Conservation (phyloP, 2,797 vertebrate species). For the Ateles fusciceps region DNA sequence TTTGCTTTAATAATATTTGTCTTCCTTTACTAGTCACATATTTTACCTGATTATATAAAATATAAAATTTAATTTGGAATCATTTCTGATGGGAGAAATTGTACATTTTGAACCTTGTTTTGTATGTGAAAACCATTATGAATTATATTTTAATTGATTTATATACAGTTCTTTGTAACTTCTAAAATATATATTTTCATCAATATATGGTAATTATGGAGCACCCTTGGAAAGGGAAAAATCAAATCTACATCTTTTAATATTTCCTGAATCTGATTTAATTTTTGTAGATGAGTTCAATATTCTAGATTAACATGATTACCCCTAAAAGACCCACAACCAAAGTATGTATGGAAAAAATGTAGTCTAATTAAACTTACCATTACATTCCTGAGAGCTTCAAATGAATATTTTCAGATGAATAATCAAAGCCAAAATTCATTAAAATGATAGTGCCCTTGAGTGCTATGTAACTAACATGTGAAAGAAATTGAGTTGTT, state of each 20-base stretch:
- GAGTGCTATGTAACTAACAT: neutral
- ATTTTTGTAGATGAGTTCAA: neutral
- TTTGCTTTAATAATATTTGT: neutral
- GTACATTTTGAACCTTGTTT: neutral
- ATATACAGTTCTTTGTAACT: neutral
- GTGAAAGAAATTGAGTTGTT: neutral
- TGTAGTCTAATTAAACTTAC: constrained; percentile 33
- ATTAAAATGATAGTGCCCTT: neutral
- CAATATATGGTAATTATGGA: neutral
- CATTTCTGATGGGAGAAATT: neutral
- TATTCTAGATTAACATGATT: neutral
- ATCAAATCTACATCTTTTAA: neutral
- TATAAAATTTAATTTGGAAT: neutral
- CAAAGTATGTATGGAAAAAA: neutral
- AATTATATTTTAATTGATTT: neutral
- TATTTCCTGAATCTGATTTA: neutral
- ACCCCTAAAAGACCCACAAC: neutral
- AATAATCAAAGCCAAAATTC: constrained; percentile 21
- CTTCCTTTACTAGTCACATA: neutral
- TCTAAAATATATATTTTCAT: neutral
- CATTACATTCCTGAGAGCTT: constrained; percentile 36
- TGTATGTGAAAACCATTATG: neutral
- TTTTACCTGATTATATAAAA: neutral
- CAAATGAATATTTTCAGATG: constrained; percentile 29
- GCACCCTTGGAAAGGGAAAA: neutral